phyloP scores from a whole-genome alignment of 2,113 vertebrate species.

The Hypanus sabinus region DNA sequence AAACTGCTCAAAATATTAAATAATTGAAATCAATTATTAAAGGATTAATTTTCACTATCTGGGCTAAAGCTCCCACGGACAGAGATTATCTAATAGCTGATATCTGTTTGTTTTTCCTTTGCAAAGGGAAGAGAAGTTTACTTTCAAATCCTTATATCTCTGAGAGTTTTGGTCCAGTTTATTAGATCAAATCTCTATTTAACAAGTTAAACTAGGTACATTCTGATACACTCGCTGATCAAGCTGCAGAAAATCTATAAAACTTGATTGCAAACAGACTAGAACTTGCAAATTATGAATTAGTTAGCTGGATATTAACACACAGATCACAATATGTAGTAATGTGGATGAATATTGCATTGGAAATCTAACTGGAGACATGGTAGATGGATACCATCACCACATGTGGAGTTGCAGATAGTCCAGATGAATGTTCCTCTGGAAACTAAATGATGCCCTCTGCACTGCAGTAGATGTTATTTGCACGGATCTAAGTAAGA shows the following conservation, averaged over 20 bases:
- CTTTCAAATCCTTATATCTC: background rate
- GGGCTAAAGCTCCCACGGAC: background rate
- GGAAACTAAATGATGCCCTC: background rate
- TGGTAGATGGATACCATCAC: background rate
- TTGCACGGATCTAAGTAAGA: no score
- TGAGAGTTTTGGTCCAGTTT: background rate
- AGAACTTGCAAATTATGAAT: background rate
- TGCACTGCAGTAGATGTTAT: background rate
- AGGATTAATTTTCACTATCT: background rate
- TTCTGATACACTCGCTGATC: background rate
- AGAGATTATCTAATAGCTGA: background rate
- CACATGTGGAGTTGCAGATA: background rate
- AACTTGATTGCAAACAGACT: background rate
- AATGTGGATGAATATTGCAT: background rate
- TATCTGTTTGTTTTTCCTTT: background rate
- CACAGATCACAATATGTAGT: background rate
- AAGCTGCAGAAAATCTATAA: background rate
- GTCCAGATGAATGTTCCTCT: background rate
- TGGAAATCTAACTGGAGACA: background rate
- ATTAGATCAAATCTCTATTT: background rate
- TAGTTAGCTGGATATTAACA: background rate
- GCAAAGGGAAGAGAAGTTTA: background rate
- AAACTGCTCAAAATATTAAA: background rate
- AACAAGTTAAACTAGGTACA: background rate
- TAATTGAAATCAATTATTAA: background rate